A percentile compares a stretch with the other conserved stretches of the same genome.
Evolutionary conservation across 2,797 vertebrate genomes (phyloP).

Genomic region (Morelia viridis): DNA sequence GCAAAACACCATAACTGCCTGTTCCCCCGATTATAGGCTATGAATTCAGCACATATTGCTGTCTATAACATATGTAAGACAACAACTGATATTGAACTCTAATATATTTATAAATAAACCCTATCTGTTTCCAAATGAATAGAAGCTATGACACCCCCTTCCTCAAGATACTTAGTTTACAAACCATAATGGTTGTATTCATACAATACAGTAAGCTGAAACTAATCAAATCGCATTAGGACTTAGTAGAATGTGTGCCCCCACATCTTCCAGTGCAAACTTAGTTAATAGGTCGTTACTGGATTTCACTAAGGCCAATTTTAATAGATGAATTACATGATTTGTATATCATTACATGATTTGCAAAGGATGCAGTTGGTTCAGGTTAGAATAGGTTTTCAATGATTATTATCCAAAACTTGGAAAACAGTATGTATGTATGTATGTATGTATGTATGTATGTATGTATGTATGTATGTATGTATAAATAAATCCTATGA

Average conservation of each 20-base stretch:
- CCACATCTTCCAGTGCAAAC: not conserved
- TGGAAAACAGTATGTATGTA: too few species aligned
- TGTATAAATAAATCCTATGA: not conserved
- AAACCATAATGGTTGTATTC: not conserved
- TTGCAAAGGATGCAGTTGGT: not conserved
- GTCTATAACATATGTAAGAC: conserved; percentile 7
- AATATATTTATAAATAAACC: not conserved
- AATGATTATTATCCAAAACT: not conserved
- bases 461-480: too few species aligned
- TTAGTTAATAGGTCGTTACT: not conserved
- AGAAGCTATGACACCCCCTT: not conserved
- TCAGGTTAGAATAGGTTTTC: not conserved
- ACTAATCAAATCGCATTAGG: not conserved
- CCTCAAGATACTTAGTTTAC: not conserved
- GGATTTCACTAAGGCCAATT: not conserved
- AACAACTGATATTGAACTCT: not conserved
- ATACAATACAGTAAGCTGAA: not conserved
- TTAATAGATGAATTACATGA: not conserved
- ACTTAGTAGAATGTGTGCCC: not conserved
- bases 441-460: too few species aligned
- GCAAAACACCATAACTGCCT: conserved; percentile 1
- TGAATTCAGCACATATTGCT: conserved; percentile 9
- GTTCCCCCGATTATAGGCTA: not conserved
- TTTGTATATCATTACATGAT: not conserved
- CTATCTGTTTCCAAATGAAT: not conserved